These are phyloP conservation scores for Anarsia innoxiella DNA, from an alignment of 2,888 invertebrate genomes.

Conservation along the genomic window DNA sequence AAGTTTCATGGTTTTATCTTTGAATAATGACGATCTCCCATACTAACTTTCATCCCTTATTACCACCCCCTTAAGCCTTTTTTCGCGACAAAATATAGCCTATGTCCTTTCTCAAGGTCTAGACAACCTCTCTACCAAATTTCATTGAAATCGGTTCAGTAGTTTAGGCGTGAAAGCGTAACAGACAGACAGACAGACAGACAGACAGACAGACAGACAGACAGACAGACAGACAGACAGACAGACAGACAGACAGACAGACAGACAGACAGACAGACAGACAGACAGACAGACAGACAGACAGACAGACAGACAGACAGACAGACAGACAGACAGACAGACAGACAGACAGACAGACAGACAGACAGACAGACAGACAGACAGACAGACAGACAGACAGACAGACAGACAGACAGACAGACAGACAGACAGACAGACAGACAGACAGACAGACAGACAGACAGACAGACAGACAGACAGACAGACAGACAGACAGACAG, in stretches of 20 bases:
- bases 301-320: constrained; percentile 1
- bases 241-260: constrained; percentile 1
- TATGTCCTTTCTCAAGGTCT: too few relatives aligned
- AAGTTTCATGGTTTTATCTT: too few relatives aligned
- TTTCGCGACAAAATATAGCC: too few relatives aligned
- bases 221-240: constrained; percentile 1
- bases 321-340: constrained; percentile 1
- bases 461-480: constrained; percentile 4
- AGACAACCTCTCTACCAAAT: too few relatives aligned
- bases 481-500: constrained; percentile 5
- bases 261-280: constrained; percentile 1
- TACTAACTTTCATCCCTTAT: too few relatives aligned
- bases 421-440: constrained; percentile 3
- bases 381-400: constrained; percentile 5
- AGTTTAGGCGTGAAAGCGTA: too few relatives aligned
- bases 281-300: constrained; percentile 1
- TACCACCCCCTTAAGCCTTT: too few relatives aligned
- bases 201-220: constrained; percentile 1
- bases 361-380: constrained; percentile 3
- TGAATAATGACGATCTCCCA: too few relatives aligned
- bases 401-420: constrained; percentile 4
- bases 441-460: constrained; percentile 4
- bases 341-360: background rate
- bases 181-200: constrained; percentile 7
- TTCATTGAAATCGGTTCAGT: too few relatives aligned